Conservation (phyloP, 2,113 vertebrate genomes). For the Rhegmatorhina hoffmannsi region DNA sequence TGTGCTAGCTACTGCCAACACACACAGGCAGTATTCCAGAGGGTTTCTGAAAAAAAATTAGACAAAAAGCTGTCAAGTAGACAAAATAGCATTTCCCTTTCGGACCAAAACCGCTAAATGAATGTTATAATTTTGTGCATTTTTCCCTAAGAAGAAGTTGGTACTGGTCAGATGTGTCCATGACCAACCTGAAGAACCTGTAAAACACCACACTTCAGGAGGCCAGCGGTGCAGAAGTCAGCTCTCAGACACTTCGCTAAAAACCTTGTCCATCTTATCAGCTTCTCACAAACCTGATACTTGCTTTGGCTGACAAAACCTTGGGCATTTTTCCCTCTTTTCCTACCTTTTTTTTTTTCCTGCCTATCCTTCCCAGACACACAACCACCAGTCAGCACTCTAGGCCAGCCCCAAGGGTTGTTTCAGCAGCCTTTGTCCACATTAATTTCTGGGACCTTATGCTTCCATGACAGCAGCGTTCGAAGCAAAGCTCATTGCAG, state of each 20-base stretch:
- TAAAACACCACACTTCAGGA: neutral
- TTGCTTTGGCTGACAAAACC: neutral
- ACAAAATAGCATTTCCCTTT: neutral
- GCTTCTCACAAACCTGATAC: neutral
- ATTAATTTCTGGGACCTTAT: neutral
- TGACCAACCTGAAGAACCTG: neutral
- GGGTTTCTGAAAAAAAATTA: neutral
- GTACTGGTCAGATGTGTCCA: neutral
- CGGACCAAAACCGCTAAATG: neutral
- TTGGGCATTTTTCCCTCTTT: neutral
- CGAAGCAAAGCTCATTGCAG: accelerated
- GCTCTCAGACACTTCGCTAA: neutral
- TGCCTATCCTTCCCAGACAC: neutral
- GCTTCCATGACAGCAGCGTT: accelerated
- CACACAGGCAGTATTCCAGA: neutral
- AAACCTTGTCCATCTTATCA: neutral
- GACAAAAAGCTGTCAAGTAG: neutral
- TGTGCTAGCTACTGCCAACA: neutral
- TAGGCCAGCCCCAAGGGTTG: neutral
- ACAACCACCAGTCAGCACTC: neutral
- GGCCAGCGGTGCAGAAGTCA: neutral
- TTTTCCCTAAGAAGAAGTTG: neutral
- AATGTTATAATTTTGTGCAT: neutral
- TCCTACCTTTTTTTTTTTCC: neutral
- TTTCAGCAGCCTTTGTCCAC: neutral